phyloP scores from a whole-genome alignment of 2,888 invertebrate genomes.

The Oscheius myriophilus region DNA sequence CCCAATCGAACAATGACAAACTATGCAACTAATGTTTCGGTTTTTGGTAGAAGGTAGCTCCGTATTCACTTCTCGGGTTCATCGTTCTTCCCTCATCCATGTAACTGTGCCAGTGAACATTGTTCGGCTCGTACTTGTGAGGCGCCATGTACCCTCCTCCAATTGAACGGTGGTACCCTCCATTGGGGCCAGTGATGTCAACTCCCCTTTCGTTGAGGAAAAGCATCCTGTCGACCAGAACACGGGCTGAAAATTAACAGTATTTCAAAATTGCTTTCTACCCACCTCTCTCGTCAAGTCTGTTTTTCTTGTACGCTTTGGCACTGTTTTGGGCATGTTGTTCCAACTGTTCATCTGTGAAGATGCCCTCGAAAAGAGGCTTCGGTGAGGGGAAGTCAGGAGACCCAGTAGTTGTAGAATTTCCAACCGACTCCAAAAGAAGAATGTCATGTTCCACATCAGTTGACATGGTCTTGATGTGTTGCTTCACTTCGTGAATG shows the following conservation, averaged over 20 bases:
- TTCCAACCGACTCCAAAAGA: conserved; percentile 8
- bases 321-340: conserved; percentile 1
- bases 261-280: neutral
- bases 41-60: neutral
- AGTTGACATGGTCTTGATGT: conserved; percentile 6
- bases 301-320: neutral
- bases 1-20: too few species aligned
- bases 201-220: conserved; percentile 18
- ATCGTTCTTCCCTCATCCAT: conserved; percentile 34
- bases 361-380: conserved; percentile 21
- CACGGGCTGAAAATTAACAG: neutral
- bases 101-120: conserved; percentile 53
- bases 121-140: conserved; percentile 45
- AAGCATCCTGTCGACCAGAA: conserved; percentile 10
- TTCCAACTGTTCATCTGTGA: conserved; percentile 9
- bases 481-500: conserved; percentile 7
- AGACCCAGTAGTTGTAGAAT: too few species aligned
- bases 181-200: conserved; percentile 34
- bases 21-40: too few species aligned
- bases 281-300: conserved; percentile 10
- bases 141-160: conserved; percentile 49
- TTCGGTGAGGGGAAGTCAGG: conserved; percentile 12
- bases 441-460: conserved; percentile 11
- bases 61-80: conserved; percentile 9
- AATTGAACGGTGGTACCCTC: conserved; percentile 46